Conservation (phyloP, 2,888 invertebrate genomes). For the Chironomus tentans region DNA sequence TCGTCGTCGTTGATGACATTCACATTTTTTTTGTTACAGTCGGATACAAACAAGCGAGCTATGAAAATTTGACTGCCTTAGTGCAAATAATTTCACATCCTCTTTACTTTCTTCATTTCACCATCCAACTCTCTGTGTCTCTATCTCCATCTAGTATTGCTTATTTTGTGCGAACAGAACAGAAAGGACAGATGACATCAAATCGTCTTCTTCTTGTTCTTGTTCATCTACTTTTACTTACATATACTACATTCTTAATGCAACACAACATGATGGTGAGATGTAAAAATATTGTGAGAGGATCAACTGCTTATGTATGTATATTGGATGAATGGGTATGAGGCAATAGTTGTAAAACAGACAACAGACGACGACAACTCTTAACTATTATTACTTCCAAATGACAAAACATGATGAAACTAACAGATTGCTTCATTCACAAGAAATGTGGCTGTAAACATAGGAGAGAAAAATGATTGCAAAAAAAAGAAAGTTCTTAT, state of each 20-base stretch:
- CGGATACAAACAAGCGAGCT: neutral
- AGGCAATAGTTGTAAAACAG: conserved; percentile 1
- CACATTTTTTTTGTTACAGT: neutral
- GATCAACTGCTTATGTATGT: no score
- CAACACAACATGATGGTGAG: neutral
- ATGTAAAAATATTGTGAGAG: neutral
- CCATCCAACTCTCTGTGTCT: neutral
- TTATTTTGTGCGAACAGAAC: no score
- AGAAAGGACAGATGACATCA: conserved; percentile 1
- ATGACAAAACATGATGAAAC: conserved; percentile 21
- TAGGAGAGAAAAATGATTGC: no score
- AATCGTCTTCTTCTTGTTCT: neutral
- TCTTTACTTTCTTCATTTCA: neutral
- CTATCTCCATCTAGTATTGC: neutral
- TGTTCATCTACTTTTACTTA: neutral
- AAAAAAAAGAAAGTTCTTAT: no score
- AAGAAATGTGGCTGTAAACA: neutral
- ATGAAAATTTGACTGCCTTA: neutral
- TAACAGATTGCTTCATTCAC: conserved; percentile 18
- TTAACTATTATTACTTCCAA: conserved; percentile 26
- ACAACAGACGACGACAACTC: neutral
- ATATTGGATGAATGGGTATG: no score
- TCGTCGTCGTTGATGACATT: neutral
- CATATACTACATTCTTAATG: neutral
- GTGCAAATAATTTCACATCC: neutral